Base-by-base conservation (phyloP, 1,140 invertebrate species). In the Caenorhabditis latens region DNA sequence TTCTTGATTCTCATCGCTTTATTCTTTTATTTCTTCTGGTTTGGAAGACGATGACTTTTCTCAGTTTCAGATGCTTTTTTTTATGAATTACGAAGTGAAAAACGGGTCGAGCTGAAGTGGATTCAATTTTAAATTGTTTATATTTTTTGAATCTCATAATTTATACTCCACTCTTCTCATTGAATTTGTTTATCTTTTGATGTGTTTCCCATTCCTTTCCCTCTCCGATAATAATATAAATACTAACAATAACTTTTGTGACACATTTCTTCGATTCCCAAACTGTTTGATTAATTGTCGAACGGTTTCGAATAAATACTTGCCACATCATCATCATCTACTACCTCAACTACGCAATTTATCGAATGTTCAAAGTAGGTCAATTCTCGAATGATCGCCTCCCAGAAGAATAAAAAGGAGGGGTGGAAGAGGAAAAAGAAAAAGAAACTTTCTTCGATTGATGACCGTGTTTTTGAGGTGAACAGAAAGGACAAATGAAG, bases 261-360 rank as follows among this genome's bases (percentile, higher is more conserved):
- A 24, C 21, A 50, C 46, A 71, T 50, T 53, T 79, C 24, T 1
- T 46, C 21, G 46, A 11, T 48, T 79, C 46, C 43, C 43, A 50
- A 67, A 79, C 46, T 79, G 46, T 79, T 50, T 79, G 71, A 48
- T 79, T 79, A 53, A 53, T 79, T 79, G 71, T 42, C 71, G 71
- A 79, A 42, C 71, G 71, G 71, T 79, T 79, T 46, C 67, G 46
- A 79, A 79, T 79, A 79, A 79, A 79, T 79, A 79, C 46, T 50
- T 50, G 21, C 43, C 43, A 42, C n/a, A 71, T 71, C 65, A 48
- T 46, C 65, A 71, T 71, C 65, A 71, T 46, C 65, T 4, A 16
- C 65, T n/a, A 43, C 16, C 43, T 71, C 65, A 46, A 19, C 16
- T 16, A 48, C 71, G 46, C 71, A 53, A 79, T 79, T 43, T 71